Percentiles rank a stretch among this genome's conserved stretches.
These are phyloP conservation scores for Mirounga angustirostris DNA, from an alignment of 2,113 vertebrate genomes.

Conservation along the genomic window DNA sequence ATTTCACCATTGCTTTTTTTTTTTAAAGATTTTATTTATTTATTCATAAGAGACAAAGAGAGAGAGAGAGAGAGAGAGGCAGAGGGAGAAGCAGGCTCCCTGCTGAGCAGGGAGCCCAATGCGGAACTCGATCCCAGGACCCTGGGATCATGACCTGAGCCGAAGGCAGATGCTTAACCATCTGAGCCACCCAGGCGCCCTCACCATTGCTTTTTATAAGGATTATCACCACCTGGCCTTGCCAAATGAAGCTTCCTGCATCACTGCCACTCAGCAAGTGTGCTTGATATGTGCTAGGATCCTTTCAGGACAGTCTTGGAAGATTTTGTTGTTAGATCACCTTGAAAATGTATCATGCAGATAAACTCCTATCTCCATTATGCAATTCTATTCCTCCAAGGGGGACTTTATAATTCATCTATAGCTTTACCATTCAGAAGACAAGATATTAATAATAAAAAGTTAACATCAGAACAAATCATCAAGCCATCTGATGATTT, in stretches of 20 bases:
- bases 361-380: background rate
- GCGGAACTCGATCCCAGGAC: too few species aligned
- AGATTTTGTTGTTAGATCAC: background rate
- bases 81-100: too few species aligned
- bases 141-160: too few species aligned
- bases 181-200: too few species aligned
- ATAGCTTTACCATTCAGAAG: constrained; percentile 18
- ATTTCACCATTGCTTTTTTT: background rate
- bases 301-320: background rate
- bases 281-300: background rate
- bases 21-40: too few species aligned
- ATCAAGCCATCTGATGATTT: background rate
- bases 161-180: too few species aligned
- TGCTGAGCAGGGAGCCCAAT: too few species aligned
- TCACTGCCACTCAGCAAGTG: background rate
- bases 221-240: background rate
- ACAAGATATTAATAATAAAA: constrained; percentile 15
- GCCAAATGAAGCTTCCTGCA: background rate
- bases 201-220: background rate
- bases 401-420: background rate
- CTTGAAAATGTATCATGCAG: background rate
- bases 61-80: too few species aligned
- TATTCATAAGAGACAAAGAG: too few species aligned
- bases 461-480: constrained; percentile 37
- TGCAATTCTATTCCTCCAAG: background rate